phyloP scores from a whole-genome alignment of 2,797 vertebrate genomes.

The Clarias laeviceps region DNA sequence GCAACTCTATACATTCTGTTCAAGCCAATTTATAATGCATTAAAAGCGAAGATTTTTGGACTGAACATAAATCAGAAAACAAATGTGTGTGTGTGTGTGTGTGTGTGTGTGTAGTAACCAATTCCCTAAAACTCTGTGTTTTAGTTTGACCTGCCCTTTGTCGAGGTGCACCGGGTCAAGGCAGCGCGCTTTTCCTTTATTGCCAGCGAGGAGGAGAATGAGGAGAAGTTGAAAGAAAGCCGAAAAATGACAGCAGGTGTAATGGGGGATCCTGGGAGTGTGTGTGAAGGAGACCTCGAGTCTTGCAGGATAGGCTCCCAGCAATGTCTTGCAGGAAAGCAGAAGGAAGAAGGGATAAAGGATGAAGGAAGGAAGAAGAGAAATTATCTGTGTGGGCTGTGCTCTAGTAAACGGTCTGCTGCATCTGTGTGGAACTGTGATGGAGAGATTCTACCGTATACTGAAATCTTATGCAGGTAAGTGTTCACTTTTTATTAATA shows the following conservation, averaged over 20 bases:
- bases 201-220: slow-evolving; percentile 53
- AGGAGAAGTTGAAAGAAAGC: slow-evolving; percentile 39
- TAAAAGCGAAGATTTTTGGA: not conserved
- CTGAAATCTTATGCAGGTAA: slow-evolving; percentile 74
- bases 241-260: not conserved
- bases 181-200: slow-evolving; percentile 74
- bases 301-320: slow-evolving; percentile 64
- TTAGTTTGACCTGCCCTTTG: slow-evolving; percentile 84
- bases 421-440: slow-evolving; percentile 85
- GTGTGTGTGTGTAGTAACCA: not conserved
- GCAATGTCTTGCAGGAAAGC: slow-evolving; percentile 61
- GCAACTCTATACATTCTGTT: not conserved
- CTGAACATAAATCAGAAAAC: not conserved
- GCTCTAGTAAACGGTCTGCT: slow-evolving; percentile 68
- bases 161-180: slow-evolving; percentile 81
- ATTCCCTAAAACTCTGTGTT: not conserved
- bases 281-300: slow-evolving; percentile 18
- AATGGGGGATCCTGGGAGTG: slow-evolving; percentile 45
- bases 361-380: slow-evolving; percentile 51
- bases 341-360: slow-evolving; percentile 9
- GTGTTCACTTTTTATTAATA: not conserved
- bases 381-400: slow-evolving; percentile 67
- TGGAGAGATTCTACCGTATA: slow-evolving; percentile 77
- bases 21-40: not conserved
- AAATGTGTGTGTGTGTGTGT: not conserved